Evolutionary conservation across 2,113 vertebrate genomes (phyloP).

Genomic region (Callaeas wilsoni): DNA sequence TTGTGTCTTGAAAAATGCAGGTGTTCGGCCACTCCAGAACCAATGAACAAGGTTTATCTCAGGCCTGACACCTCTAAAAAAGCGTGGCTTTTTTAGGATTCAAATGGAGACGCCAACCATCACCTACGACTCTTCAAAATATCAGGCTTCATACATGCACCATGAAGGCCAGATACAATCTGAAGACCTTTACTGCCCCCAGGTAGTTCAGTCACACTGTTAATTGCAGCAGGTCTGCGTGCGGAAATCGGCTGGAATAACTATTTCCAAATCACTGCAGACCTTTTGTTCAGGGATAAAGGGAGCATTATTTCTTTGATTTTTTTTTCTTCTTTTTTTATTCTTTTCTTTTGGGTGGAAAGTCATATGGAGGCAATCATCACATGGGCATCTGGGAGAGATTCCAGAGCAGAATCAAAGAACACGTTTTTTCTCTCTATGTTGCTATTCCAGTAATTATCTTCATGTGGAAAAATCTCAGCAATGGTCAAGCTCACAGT

Average conservation of each 20-base stretch:
- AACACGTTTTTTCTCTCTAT: not conserved
- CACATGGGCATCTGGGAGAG: not conserved
- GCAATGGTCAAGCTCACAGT: accelerated
- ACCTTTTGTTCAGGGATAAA: not conserved
- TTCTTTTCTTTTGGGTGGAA: not conserved
- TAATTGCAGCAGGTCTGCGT: not conserved
- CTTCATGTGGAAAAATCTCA: not conserved
- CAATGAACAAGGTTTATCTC: not conserved
- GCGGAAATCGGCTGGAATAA: accelerated
- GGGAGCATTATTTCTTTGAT: not conserved
- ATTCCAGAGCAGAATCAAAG: constrained; percentile 3
- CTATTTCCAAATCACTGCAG: not conserved
- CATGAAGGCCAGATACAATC: not conserved
- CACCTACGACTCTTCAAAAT: accelerated
- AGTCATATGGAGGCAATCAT: constrained; percentile 27
- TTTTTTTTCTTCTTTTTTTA: not conserved
- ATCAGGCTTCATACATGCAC: not conserved
- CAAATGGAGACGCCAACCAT: not conserved
- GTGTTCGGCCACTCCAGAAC: not conserved
- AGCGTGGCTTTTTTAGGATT: not conserved
- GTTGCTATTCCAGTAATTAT: not conserved
- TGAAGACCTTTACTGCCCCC: not conserved
- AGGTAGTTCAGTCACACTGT: not conserved
- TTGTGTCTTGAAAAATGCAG: not conserved
- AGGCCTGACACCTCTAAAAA: not conserved